Conservation (phyloP, 53 echinoderm and acorn worm species). For the Paracentrotus lividus region DNA sequence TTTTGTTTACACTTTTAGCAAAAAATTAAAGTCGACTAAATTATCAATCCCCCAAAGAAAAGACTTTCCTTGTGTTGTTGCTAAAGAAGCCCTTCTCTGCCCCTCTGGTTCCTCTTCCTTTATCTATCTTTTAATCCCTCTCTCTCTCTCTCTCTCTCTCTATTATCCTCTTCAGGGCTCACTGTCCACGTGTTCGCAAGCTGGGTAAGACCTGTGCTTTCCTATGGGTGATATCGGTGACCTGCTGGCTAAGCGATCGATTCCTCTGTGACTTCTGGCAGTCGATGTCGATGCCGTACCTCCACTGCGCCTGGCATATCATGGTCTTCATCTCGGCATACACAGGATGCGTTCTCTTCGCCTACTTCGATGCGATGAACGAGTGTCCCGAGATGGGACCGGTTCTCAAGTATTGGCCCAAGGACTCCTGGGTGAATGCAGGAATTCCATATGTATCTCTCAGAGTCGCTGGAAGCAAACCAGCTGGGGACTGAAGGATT, state of each 20-base stretch:
- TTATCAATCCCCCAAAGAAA: too few relatives aligned
- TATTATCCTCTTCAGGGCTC: slow-evolving; percentile 60
- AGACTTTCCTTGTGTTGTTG: too few relatives aligned
- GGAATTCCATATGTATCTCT: slow-evolving; percentile 95
- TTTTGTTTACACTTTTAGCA: too few relatives aligned
- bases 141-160: background rate
- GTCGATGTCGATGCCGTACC: slow-evolving; percentile 89
- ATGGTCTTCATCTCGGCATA: slow-evolving; percentile 91
- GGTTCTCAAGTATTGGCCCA: slow-evolving; percentile 92
- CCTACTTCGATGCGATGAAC: slow-evolving; percentile 98
- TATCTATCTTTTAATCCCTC: background rate
- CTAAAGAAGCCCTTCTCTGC: too few relatives aligned
- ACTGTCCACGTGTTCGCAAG: slow-evolving; percentile 80
- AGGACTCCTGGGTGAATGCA: slow-evolving; percentile 85
- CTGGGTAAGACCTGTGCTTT: slow-evolving; percentile 80
- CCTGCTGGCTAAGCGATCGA: slow-evolving; percentile 89
- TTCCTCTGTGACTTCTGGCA: slow-evolving; percentile 94
- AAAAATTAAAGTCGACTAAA: too few relatives aligned
- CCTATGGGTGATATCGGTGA: slow-evolving; percentile 82
- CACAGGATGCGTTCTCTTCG: slow-evolving; percentile 89
- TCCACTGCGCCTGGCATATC: slow-evolving; percentile 99
- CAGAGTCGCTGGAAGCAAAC: slow-evolving; percentile 84
- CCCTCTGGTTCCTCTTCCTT: background rate
- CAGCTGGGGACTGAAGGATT: slow-evolving; percentile 58
- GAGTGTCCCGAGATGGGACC: slow-evolving; percentile 98